These are phyloP conservation scores for Abramis brama DNA, from an alignment of 2,113 vertebrate genomes.

Conservation along the genomic window DNA sequence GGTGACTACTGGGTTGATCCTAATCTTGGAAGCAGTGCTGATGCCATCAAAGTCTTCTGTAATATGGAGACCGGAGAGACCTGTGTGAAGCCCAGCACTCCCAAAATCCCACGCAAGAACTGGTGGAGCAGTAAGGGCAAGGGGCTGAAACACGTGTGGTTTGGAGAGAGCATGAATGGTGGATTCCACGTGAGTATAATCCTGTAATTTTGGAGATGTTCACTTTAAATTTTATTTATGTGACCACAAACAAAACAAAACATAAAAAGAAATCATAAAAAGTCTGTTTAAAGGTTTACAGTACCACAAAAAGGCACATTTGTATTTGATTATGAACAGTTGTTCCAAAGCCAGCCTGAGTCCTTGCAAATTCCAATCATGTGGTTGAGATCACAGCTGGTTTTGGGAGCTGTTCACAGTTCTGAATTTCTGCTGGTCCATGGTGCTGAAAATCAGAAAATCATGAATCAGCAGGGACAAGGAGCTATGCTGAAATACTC, in stretches of 20 bases:
- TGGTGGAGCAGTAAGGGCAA: slow-evolving; percentile 96
- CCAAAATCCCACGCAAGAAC: slow-evolving; percentile 90
- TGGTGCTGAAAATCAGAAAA: slow-evolving; percentile 32
- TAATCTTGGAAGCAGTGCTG: slow-evolving; percentile 92
- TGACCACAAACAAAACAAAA: neutral
- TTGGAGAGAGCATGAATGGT: slow-evolving; percentile 91
- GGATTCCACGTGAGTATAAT: slow-evolving; percentile 89
- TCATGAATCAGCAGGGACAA: neutral
- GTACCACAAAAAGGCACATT: neutral
- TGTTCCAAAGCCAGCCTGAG: neutral
- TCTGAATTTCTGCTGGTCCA: slow-evolving; percentile 8
- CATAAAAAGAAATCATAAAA: neutral
- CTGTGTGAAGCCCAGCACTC: slow-evolving; percentile 88
- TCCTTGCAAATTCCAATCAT: neutral
- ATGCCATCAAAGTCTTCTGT: slow-evolving; percentile 97
- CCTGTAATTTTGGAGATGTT: neutral
- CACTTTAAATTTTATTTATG: neutral
- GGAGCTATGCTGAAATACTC: neutral
- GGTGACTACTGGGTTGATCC: slow-evolving; percentile 98
- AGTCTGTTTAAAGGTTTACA: neutral
- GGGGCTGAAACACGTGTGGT: slow-evolving; percentile 93
- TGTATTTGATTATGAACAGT: neutral
- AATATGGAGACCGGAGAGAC: slow-evolving; percentile 97
- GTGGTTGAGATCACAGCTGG: neutral
- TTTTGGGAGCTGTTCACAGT: slow-evolving; percentile 5